Base-by-base conservation (phyloP, 2,113 vertebrate species). In the Kryptolebias marmoratus region DNA sequence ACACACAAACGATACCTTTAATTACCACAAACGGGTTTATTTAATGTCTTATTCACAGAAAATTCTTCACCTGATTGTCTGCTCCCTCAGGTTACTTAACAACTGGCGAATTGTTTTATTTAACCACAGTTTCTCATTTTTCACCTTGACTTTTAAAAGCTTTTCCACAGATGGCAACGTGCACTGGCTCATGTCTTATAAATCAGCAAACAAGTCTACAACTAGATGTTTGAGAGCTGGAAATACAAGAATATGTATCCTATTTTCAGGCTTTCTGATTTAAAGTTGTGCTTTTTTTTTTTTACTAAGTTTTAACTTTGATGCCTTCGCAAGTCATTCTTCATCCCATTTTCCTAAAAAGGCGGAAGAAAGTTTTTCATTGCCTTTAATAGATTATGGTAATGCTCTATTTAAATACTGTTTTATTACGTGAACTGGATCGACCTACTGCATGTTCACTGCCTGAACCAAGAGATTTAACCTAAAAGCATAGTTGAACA, bases 391-490 rank as follows among this genome's bases (percentile, higher is more conserved):
- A 11, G 14, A 50, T 22, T 5, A 39, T 13, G 53, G 5, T 28
- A 32, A 22, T 48, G 2, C 10, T 42, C 53, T 42, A 2, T 11
- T 53, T 12, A 8, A 52, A 2, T 5, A 18, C 28, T 14, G 32
- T 3, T 7, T 36, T 42, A 42, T 42, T 1, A 42, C 5, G 39
- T 18, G 32, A 66, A 42, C 53, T n/a, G 42, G 2, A 18, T 30
- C 18, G 2, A 47, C 27, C 30, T 11, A 3, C 16, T 42, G 48
- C 18, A 22, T 47, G 27, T 47, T 53, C 49, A 59, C 39, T 10
- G 60, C 53, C 27, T 66, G 15, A 10, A 64, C 4, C 22, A 52
- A 75, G 47, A 67, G 57, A 49, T 47, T 67, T 77, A 53, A 68
- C 49, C 50, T 58, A 47, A 73, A 66, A 44, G 16, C 32, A 14